Percentiles rank a stretch among this genome's conserved stretches.
Evolutionary conservation across 2,113 vertebrate species (phyloP).

Genomic region (Grammomys dolichurus): DNA sequence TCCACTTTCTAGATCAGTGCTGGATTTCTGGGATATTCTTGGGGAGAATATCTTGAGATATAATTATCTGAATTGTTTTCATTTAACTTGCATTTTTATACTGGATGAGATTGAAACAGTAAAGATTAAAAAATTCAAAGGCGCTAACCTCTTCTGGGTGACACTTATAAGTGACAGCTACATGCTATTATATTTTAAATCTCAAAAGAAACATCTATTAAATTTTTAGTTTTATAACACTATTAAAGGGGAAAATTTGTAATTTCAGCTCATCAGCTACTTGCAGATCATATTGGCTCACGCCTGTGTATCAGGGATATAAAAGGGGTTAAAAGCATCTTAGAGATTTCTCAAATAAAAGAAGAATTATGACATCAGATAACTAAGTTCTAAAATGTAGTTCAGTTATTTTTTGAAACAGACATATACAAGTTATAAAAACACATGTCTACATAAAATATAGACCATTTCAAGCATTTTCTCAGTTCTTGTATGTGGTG

Average conservation of each 20-base stretch:
- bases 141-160: background rate
- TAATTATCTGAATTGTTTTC: slow-evolving; percentile 33
- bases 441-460: background rate
- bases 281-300: background rate
- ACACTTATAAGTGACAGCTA: background rate
- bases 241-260: background rate
- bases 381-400: background rate
- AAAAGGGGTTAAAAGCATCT: background rate
- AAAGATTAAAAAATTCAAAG: background rate
- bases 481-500: background rate
- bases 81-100: background rate
- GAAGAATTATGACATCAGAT: background rate
- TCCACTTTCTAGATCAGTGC: background rate
- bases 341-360: slow-evolving; percentile 34
- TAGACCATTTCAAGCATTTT: background rate
- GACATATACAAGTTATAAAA: background rate
- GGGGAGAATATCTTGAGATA: background rate
- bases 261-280: background rate
- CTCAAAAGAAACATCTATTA: background rate
- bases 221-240: background rate
- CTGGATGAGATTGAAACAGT: background rate
- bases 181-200: background rate
- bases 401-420: background rate
- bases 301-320: background rate
- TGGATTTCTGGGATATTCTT: background rate